Evolutionary conservation across 2,888 invertebrate genomes (phyloP).

Genomic region (Plebejus anna): DNA sequence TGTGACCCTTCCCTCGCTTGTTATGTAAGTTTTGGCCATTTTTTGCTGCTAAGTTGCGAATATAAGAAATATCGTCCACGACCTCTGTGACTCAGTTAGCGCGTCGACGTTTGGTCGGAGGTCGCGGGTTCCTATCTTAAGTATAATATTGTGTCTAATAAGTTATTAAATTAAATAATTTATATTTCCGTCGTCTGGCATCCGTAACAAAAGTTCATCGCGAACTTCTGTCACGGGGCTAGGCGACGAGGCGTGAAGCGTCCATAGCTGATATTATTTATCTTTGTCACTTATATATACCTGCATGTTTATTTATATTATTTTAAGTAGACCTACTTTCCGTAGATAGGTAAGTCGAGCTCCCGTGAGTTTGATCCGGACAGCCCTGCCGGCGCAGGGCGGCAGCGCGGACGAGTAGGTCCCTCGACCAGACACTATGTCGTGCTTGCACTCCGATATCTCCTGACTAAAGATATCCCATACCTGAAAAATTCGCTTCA

Average conservation of each 20-base stretch:
- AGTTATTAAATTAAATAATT: no score
- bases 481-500: slow-evolving; percentile 63
- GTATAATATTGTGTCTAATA: no score
- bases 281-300: no score
- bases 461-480: slow-evolving; percentile 88
- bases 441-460: slow-evolving; percentile 86
- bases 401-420: slow-evolving; percentile 84
- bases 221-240: no score
- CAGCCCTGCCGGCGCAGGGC: slow-evolving; percentile 85
- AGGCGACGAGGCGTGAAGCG: no score
- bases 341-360: slow-evolving; percentile 81
- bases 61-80: no score
- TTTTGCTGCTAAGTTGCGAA: not conserved
- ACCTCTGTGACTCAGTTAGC: no score
- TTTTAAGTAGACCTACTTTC: slow-evolving; percentile 59
- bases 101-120: no score
- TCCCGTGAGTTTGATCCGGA: slow-evolving; percentile 83
- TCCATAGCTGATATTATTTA: no score
- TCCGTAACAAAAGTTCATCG: no score
- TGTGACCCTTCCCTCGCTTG: not conserved
- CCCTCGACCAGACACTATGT: slow-evolving; percentile 81
- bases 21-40: not conserved
- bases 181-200: no score
- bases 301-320: not conserved
- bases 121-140: no score